Evolutionary conservation across 2,113 vertebrate species (phyloP), one percentile per base, ranked within the genome.

Genomic region (Pandion haliaetus): DNA sequence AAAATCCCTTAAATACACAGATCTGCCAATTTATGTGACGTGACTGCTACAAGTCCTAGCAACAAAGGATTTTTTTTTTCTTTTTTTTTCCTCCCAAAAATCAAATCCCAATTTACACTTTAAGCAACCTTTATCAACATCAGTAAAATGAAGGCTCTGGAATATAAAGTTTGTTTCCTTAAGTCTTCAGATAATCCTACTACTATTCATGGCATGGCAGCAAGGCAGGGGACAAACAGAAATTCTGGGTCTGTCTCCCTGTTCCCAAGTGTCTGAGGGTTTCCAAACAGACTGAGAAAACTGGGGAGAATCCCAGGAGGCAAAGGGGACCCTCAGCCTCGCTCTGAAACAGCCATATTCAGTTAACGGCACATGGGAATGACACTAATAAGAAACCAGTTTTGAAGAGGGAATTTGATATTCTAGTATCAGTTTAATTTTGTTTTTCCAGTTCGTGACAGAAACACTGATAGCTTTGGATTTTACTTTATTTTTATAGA

Each of bases 1-100:
- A 95, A 95, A 93, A 70, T 91, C 86, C 96, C 80, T 72, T 74
- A 91, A 67, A 70, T 52, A 85, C 34, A 94, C 52, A 59, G 70
- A 87, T 90, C 63, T 82, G 71, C 54, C 81, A 87, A 34, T 69
- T 93, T 71, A 83, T 67, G 58, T 91, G 77, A 92, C 0, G 0
- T 92, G 82, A 74, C 47, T 86, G 69, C 77, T 78, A 6, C 63
- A 85, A 87, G 88, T 88, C 67, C 36, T 52, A 91, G 69, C 50
- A 94, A 94, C 50, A 84, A 88, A 45, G 44, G 24, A 55, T 72
- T 76, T 44, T 1, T 32, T 61, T 62, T 34, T 47, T 25, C 16
- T 18, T 40, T 63, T 54, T 55, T 81, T 62, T 44, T 5, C 4
- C 32, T 31, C 29, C 29, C 25, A 2, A 69, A 90, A 82, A 79